phyloP scores from a whole-genome alignment of 37 sponge, comb jelly and placozoan species.

The Tethya wilhelma region DNA sequence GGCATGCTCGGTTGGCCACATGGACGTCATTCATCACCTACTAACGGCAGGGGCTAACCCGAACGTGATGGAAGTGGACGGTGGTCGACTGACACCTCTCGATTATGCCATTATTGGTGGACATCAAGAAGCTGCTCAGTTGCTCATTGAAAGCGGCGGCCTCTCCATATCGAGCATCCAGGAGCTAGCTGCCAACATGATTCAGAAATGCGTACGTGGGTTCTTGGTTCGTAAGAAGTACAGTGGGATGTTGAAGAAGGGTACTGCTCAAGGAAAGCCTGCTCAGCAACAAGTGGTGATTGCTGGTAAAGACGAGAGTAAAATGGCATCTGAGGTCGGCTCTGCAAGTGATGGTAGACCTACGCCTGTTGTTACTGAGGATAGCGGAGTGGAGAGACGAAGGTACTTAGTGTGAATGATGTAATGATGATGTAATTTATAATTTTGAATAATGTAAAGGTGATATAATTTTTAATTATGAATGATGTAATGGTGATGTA shows the following conservation, averaged over 20 bases:
- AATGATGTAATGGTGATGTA: not conserved
- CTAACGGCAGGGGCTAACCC: slow-evolving; percentile 74
- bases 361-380: too few species aligned
- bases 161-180: slow-evolving; percentile 85
- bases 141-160: slow-evolving; percentile 82
- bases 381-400: slow-evolving; percentile 1
- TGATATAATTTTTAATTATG: slow-evolving; percentile 15
- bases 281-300: too few species aligned
- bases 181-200: slow-evolving; percentile 78
- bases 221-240: slow-evolving; percentile 29
- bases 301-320: too few species aligned
- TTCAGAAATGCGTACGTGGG: slow-evolving; percentile 38
- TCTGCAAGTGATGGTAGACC: too few species aligned
- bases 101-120: slow-evolving; percentile 90
- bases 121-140: slow-evolving; percentile 82
- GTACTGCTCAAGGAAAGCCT: too few species aligned
- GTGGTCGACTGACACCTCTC: slow-evolving; percentile 81
- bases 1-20: slow-evolving; percentile 78
- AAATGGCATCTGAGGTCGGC: too few species aligned
- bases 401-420: not conserved
- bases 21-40: slow-evolving; percentile 60
- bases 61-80: slow-evolving; percentile 76
- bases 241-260: not conserved
- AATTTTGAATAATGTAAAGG: not conserved
- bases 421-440: slow-evolving; percentile 1